Base-by-base conservation (phyloP, 2,797 vertebrate genomes). In the Cercopithecus diana region DNA sequence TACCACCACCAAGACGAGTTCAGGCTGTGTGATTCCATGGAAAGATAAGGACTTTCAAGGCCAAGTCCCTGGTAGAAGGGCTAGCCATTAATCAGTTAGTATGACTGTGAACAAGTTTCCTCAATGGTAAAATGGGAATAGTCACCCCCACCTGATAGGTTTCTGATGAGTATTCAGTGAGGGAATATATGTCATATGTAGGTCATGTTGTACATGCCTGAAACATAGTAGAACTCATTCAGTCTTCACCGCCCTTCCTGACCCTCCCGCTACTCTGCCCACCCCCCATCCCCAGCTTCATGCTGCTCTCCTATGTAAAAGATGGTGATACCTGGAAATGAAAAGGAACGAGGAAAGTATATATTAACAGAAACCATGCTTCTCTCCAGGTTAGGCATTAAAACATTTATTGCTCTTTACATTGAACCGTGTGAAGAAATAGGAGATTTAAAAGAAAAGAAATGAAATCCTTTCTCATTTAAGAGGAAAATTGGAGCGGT, bases 381-480 rank as follows among this genome's bases (percentile, higher is more conserved):
- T 33, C 82, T 39, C 61, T 73, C 36, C 41, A 33, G 26, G 45
- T 82, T 36, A 90, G 26, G n/a, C 24, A 67, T 57, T 8, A 26
- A 79, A 88, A 30, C 3, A 24, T 97, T 90, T 96, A 95, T 94
- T 88, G 8, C 30, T 73, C 1, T 45, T 90, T 85, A 57, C 43
- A 73, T 30, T 77, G 45, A 88, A 45, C 39, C 70, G 30, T 22
- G 14, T 20, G 24, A 79, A 90, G 77, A 36, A 90, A 64, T 33
- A 13, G 57, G 57, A 58, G 57, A 58, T 28, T 58, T 58, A 28
- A 58, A 58, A 58, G 57, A 58, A 58, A 52, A 75, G 30, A 33
- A 87, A 48, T 36, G 55, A 33, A 84, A 48, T 36, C 48, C 55
- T 67, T 84, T 64, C 5, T 2, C 26, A 17, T 17, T 41, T 30